phyloP scores from a whole-genome alignment of 2,888 invertebrate genomes.

The Oegoconia quadripuncta region DNA sequence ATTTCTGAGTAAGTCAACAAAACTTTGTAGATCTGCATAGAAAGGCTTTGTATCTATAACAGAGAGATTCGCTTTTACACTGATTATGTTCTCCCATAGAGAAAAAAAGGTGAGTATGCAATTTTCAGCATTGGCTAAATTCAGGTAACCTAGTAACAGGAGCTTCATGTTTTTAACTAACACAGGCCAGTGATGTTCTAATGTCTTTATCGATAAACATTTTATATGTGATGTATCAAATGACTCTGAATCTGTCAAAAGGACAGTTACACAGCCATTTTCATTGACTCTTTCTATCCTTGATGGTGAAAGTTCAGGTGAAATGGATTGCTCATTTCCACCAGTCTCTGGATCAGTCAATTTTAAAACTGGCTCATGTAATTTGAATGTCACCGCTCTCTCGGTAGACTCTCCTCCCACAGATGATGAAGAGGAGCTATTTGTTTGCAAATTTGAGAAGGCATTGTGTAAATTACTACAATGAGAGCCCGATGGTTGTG shows the following conservation, averaged over 20 bases:
- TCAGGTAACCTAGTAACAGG: conserved; percentile 77
- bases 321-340: conserved; percentile 46
- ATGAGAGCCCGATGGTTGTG: conserved; percentile 50
- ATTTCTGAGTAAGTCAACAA: conserved; percentile 85
- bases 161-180: conserved; percentile 85
- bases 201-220: conserved; percentile 89
- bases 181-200: conserved; percentile 91
- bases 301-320: conserved; percentile 51
- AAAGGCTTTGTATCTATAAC: conserved; percentile 94
- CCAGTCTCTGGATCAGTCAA: conserved; percentile 42
- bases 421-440: conserved; percentile 57
- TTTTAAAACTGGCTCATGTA: conserved; percentile 65
- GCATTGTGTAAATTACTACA: conserved; percentile 61
- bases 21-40: conserved; percentile 89
- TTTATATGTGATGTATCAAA: conserved; percentile 92
- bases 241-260: conserved; percentile 88
- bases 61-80: conserved; percentile 93
- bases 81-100: conserved; percentile 93
- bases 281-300: conserved; percentile 67
- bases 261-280: conserved; percentile 79
- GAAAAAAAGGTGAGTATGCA: conserved; percentile 90
- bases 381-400: conserved; percentile 47
- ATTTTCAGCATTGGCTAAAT: conserved; percentile 81
- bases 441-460: conserved; percentile 70
- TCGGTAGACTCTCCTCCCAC: conserved; percentile 37